Evolutionary conservation across 1,140 invertebrate species (phyloP).

Genomic region (Drosophila tani): DNA sequence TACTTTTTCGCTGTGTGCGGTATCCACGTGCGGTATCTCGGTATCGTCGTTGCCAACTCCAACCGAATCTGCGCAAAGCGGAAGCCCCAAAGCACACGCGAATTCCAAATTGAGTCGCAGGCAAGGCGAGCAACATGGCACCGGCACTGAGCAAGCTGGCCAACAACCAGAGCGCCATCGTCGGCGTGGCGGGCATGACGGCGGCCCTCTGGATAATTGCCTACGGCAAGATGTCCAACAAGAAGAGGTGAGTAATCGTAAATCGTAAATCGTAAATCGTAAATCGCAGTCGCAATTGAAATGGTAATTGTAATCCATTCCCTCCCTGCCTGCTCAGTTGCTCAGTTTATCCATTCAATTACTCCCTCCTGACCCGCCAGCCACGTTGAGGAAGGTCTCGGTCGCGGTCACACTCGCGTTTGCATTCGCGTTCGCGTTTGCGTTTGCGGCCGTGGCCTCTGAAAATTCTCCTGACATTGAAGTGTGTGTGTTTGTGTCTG

Average conservation of each 20-base stretch:
- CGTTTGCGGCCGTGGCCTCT: conserved; percentile 13
- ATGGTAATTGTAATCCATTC: too few relatives aligned
- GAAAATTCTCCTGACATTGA: conserved; percentile 61
- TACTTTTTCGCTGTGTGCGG: conserved; percentile 16
- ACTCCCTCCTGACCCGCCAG: not conserved
- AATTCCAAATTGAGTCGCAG: conserved; percentile 15
- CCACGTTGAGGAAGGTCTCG: conserved; percentile 64
- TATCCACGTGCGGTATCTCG: conserved; percentile 27
- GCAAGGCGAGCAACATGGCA: conserved; percentile 85
- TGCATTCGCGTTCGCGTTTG: conserved; percentile 3
- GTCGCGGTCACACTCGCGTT: conserved; percentile 12
- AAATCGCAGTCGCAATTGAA: not conserved
- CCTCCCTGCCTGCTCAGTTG: not conserved
- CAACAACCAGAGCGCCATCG: conserved; percentile 86
- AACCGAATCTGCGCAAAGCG: conserved; percentile 25
- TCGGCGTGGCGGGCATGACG: conserved; percentile 86
- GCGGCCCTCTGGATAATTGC: conserved; percentile 87
- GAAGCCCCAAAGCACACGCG: conserved; percentile 28
- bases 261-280: conserved; percentile 20
- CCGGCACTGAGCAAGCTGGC: conserved; percentile 88
- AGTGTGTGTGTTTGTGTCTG: not conserved
- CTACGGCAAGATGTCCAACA: conserved; percentile 85
- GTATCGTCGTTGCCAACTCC: conserved; percentile 1
- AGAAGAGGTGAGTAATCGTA: conserved; percentile 72
- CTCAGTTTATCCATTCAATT: not conserved